Base-by-base conservation (phyloP, 2,113 vertebrate genomes). In the Choloepus hoffmanni region DNA sequence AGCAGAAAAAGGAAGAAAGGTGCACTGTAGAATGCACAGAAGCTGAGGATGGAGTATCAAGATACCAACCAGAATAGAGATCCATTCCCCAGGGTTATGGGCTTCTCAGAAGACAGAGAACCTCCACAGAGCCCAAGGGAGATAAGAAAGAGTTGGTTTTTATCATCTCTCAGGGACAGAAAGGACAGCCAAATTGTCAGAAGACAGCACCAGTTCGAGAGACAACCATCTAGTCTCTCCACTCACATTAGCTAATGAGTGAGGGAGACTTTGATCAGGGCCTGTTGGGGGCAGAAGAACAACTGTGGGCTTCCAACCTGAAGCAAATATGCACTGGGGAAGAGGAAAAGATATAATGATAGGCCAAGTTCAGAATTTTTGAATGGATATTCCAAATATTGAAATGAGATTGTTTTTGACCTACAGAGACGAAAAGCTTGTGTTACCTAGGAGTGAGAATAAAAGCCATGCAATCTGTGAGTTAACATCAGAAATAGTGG, bases 1-100 rank as follows among this genome's bases (percentile, higher is more conserved):
- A 6, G 36, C 10, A 55, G 40, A 62, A 70, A 72, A 65, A 74
- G 3, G 28, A 73, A 67, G 65, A 9, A 70, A 65, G 12, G n/a
- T 18, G 10, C 0, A 0, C 5, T 7, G 4, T 16, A 30, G 24
- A 13, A 33, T 40, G 33, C 6, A 43, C 23, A n/a, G 30, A 4
- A 50, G 7, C 55, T 48, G 33, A 63, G 58, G 5, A 53, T 60
- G 40, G 48, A 48, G 19, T 13, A 40, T 43, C 4, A 36, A 40
- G 28, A 9, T 1, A 50, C 19, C 1, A 24, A 4, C n/a, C 0
- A 63, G 48, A 60, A 48, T 6, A 68, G 3, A 86, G 30, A 3
- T 18, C 68, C 13, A 12, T 70, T 82, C 58, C 36, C 30, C 48
- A 70, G 21, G 3, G 28, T 24, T 6, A 62, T 48, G 11, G 13